Evolutionary conservation across 2,888 invertebrate genomes (phyloP).

Genomic region (Acleris literana): DNA sequence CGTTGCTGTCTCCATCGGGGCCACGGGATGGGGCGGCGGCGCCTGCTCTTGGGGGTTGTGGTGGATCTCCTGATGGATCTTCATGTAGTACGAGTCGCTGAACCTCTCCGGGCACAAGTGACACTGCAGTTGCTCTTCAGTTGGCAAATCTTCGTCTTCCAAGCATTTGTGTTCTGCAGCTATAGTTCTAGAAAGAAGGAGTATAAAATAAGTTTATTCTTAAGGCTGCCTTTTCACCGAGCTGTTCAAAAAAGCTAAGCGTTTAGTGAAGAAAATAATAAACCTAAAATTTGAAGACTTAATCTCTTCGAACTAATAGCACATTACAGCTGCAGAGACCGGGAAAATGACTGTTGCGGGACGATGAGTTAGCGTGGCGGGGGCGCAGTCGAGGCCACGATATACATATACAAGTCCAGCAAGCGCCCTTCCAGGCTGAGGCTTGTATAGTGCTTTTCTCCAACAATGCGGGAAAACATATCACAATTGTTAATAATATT

Average conservation of each 20-base stretch:
- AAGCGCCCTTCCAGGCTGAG: too few species aligned
- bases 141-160: conserved; percentile 28
- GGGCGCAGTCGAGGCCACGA: too few species aligned
- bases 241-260: too few species aligned
- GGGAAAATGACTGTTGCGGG: too few species aligned
- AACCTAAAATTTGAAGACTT: background rate
- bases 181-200: conserved; percentile 44
- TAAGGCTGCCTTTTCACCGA: too few species aligned
- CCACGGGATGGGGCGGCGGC: conserved; percentile 1
- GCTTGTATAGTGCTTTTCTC: too few species aligned
- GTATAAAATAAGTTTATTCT: background rate
- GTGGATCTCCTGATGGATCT: conserved; percentile 58
- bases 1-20: conserved; percentile 24
- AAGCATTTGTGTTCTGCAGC: conserved; percentile 21
- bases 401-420: too few species aligned
- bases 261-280: background rate
- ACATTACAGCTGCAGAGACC: too few species aligned
- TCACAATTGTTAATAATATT: too few species aligned
- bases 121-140: conserved; percentile 43
- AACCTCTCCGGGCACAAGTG: conserved; percentile 49
- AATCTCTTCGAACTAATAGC: too few species aligned
- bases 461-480: too few species aligned
- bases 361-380: too few species aligned
- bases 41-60: conserved; percentile 38
- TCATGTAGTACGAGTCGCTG: conserved; percentile 54